Conservation (phyloP, 2,113 vertebrate genomes). For the Lagopus muta region DNA sequence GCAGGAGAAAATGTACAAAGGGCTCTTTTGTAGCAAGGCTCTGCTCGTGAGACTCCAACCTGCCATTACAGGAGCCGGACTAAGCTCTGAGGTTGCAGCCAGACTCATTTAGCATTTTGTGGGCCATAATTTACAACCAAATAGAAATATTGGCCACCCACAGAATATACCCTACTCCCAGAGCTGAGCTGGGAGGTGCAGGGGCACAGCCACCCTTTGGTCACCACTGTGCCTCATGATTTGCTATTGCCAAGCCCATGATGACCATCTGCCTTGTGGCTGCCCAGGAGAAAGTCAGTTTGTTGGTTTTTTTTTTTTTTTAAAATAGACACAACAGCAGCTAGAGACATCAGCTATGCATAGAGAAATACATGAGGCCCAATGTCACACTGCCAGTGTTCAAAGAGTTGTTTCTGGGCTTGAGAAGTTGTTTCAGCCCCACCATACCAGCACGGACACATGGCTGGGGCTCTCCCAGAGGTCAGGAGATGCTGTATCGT, state of each 20-base stretch:
- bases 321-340: neutral
- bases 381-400: slow-evolving; percentile 10
- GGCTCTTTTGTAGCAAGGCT: neutral
- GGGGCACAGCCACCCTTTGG: neutral
- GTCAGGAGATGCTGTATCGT: neutral
- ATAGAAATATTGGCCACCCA: slow-evolving; percentile 45
- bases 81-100: slow-evolving; percentile 46
- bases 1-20: slow-evolving; percentile 33
- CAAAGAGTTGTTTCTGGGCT: neutral
- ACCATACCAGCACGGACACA: neutral
- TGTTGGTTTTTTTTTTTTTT: neutral
- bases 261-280: slow-evolving; percentile 47
- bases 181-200: neutral
- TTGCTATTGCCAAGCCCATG: neutral
- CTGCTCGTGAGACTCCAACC: rapidly evolving
- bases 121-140: slow-evolving; percentile 39
- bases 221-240: neutral
- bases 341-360: slow-evolving; percentile 7
- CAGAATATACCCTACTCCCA: neutral
- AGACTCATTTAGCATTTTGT: slow-evolving; percentile 40
- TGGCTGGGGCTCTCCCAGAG: neutral
- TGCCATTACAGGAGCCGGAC: slow-evolving; percentile 27
- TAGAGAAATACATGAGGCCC: neutral
- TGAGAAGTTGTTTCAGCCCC: neutral
- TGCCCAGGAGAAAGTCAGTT: slow-evolving; percentile 2